phyloP scores from a whole-genome alignment of 2,113 vertebrate species.

The Gobio gobio region DNA sequence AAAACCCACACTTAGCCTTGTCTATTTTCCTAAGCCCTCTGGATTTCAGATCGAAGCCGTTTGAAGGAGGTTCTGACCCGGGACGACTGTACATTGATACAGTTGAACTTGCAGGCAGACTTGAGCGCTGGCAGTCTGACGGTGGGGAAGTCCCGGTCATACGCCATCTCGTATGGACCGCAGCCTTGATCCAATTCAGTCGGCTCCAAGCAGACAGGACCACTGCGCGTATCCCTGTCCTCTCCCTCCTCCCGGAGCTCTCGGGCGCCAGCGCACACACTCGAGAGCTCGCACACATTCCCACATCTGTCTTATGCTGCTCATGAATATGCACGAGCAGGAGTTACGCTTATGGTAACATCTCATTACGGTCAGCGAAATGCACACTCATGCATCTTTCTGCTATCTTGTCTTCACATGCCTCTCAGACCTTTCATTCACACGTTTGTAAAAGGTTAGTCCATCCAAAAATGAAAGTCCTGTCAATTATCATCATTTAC shows the following conservation, averaged over 20 bases:
- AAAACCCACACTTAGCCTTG: conserved; percentile 25
- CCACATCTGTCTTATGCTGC: conserved; percentile 47
- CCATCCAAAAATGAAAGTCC: not conserved
- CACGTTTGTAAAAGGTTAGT: conserved; percentile 27
- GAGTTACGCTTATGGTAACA: conserved; percentile 42
- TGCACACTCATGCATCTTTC: conserved; percentile 39
- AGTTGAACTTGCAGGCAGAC: conserved; percentile 15
- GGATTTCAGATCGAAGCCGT: conserved; percentile 20
- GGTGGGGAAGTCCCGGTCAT: conserved; percentile 35
- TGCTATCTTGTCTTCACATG: conserved; percentile 48
- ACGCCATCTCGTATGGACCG: conserved; percentile 11
- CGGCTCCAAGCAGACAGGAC: conserved; percentile 37
- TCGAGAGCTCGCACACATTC: not conserved
- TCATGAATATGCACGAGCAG: conserved; percentile 59
- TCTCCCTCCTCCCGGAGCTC: no score
- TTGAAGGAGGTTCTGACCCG: conserved; percentile 44
- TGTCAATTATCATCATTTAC: conserved; percentile 12
- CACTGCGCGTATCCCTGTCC: not conserved
- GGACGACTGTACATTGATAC: conserved; percentile 24
- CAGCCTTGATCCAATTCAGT: conserved; percentile 49
- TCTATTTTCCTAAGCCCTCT: conserved; percentile 26
- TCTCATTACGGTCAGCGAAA: conserved; percentile 41
- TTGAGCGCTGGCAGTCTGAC: conserved; percentile 32
- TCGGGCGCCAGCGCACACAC: conserved; percentile 40
- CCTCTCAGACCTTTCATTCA: conserved; percentile 30